phyloP scores from a whole-genome alignment of 2,113 vertebrate genomes.

The Xiphophorus couchianus region DNA sequence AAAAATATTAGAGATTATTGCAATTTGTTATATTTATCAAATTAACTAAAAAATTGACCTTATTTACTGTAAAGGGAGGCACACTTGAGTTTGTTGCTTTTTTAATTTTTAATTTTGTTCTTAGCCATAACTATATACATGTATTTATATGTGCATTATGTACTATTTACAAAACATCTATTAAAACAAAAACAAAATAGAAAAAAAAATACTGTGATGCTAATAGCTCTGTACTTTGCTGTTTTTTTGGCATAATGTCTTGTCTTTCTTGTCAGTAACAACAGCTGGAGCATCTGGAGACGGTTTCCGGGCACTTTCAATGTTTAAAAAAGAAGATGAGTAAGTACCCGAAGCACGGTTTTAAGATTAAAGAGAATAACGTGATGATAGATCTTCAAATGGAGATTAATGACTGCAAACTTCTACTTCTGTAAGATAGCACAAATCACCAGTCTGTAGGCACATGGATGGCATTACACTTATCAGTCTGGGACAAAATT shows the following conservation, averaged over 20 bases:
- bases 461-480: slow-evolving; percentile 40
- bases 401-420: slow-evolving; percentile 38
- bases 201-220: background rate
- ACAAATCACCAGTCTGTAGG: slow-evolving; percentile 40
- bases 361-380: slow-evolving; percentile 56
- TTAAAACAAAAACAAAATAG: background rate
- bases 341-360: slow-evolving; percentile 39
- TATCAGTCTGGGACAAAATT: slow-evolving; percentile 51
- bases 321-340: slow-evolving; percentile 45
- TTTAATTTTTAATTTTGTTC: background rate
- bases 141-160: background rate
- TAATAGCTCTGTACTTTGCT: slow-evolving; percentile 3
- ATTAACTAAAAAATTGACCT: no score
- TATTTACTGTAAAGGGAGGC: no score
- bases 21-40: no score
- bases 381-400: slow-evolving; percentile 46
- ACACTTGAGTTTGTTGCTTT: no score
- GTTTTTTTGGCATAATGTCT: slow-evolving; percentile 10
- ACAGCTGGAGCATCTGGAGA: slow-evolving; percentile 63
- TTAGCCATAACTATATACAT: background rate
- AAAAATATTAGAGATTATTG: no score
- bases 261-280: slow-evolving; percentile 21
- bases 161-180: background rate
- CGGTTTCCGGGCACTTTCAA: slow-evolving; percentile 53
- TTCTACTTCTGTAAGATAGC: slow-evolving; percentile 50